Conservation (phyloP, 2,797 vertebrate genomes). For the Phoxinus dragarum region DNA sequence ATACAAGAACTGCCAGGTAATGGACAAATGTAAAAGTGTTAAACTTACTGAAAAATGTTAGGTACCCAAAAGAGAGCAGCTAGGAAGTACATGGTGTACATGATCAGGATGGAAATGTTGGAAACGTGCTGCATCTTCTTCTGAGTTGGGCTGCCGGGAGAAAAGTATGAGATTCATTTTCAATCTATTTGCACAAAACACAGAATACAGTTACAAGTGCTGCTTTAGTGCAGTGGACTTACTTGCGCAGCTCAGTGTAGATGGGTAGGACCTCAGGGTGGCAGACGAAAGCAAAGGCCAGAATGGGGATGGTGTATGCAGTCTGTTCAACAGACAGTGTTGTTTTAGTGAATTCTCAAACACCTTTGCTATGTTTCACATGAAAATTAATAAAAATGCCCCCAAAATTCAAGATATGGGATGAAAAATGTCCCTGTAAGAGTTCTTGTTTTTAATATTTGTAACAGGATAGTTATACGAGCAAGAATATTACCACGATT, state of each 20-base stretch:
- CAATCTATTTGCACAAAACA: conserved; percentile 23
- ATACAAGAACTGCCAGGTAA: background rate
- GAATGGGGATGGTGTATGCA: conserved; percentile 95
- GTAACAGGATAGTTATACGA: background rate
- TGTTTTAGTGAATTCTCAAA: conserved; percentile 16
- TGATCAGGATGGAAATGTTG: conserved; percentile 94
- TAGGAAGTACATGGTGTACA: conserved; percentile 98
- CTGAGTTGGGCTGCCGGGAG: conserved; percentile 85
- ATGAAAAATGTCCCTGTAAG: background rate
- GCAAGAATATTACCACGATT: background rate
- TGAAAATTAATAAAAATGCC: background rate
- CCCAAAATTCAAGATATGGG: background rate
- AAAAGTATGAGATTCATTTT: conserved; percentile 4
- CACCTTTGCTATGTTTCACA: background rate
- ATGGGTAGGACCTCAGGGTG: conserved; percentile 89
- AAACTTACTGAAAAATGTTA: conserved; percentile 94
- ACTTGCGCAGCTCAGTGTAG: conserved; percentile 97
- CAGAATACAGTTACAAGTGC: conserved; percentile 26
- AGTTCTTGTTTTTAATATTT: background rate
- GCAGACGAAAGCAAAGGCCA: conserved; percentile 98
- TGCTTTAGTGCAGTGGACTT: conserved; percentile 68
- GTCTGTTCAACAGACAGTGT: conserved; percentile 79
- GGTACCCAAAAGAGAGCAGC: conserved; percentile 98
- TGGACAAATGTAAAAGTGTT: conserved; percentile 1
- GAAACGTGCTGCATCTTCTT: conserved; percentile 95